Base-by-base conservation (phyloP, 2,888 invertebrate species). In the Acanthosepion pharaonis region DNA sequence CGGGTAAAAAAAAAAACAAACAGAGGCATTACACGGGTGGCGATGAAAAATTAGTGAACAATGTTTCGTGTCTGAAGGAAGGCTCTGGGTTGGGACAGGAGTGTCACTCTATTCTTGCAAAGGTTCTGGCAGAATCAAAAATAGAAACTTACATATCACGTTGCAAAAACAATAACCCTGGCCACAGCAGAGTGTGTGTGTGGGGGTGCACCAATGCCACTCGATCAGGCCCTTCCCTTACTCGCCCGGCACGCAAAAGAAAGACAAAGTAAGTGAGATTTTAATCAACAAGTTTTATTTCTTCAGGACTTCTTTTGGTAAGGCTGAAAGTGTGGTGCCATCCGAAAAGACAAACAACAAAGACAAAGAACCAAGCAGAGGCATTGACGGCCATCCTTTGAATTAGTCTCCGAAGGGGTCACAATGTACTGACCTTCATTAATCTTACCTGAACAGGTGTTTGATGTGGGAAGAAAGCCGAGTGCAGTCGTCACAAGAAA, bases 361-460 rank as follows among this genome's bases (percentile, higher is more conserved):
- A 78, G 78, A n/a, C 18, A 78, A 78, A 78, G 78, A 78, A 78
- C n/a, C 15, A 33, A 0, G n/a, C 33, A 78, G n/a, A 78, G 18
- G 78, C 18, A n/a, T n/a, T n/a, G 78, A 33, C 78, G 78, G 78
- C n/a, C 78, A n/a, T n/a, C 15, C n/a, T 78, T 78, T 78, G 78
- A n/a, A 18, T 78, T 78, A 78, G n/a, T n/a, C n/a, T 33, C n/a
- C 78, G 78, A 33, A 78, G n/a, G 78, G 78, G 78, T 78, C 78
- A 78, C 78, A 78, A 33, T 78, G 78, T 11, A n/a, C n/a, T 33
- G 78, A 78, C 78, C 78, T 78, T 78, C 78, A 78, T 78, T 78
- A 78, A 78, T 78, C 78, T 78, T 78, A 78, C n/a, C 78, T 78
- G 78, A 78, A 78, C 78, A 78, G 78, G 78, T 78, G 78, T 78